Conservation (phyloP, 2,797 vertebrate genomes). For the Syndactyla subalaris region DNA sequence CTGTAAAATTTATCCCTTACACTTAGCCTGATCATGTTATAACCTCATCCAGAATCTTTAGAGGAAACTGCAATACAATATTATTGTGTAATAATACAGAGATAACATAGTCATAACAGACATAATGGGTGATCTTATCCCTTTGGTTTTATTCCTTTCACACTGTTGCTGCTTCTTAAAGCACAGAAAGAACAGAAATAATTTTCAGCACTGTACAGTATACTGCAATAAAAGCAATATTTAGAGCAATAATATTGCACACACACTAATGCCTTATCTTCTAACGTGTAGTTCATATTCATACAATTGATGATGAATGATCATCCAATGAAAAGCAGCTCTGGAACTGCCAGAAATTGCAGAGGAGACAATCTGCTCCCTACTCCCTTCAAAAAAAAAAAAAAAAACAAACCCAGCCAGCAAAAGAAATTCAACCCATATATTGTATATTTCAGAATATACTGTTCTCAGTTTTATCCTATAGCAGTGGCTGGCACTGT, state of each 20-base stretch:
- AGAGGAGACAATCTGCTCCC: neutral
- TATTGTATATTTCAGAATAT: neutral
- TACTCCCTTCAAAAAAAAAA: neutral
- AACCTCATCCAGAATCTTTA: neutral
- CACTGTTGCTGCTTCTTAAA: neutral
- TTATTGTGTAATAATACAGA: neutral
- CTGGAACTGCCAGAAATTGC: neutral
- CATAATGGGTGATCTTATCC: neutral
- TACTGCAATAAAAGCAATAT: neutral
- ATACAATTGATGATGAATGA: neutral
- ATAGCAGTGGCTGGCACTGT: neutral
- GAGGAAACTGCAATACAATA: neutral
- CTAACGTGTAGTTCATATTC: neutral
- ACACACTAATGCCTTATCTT: neutral
- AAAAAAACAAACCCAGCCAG: neutral
- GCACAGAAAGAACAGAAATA: neutral
- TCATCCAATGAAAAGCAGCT: neutral
- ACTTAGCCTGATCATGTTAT: neutral
- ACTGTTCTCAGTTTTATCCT: neutral
- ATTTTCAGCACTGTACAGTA: neutral
- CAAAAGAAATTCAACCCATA: neutral
- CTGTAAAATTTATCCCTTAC: neutral
- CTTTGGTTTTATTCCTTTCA: neutral
- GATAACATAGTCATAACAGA: neutral
- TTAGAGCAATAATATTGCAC: neutral